Base-by-base conservation (phyloP, 2,888 invertebrate genomes). In the Eumacrocentrus americanus region DNA sequence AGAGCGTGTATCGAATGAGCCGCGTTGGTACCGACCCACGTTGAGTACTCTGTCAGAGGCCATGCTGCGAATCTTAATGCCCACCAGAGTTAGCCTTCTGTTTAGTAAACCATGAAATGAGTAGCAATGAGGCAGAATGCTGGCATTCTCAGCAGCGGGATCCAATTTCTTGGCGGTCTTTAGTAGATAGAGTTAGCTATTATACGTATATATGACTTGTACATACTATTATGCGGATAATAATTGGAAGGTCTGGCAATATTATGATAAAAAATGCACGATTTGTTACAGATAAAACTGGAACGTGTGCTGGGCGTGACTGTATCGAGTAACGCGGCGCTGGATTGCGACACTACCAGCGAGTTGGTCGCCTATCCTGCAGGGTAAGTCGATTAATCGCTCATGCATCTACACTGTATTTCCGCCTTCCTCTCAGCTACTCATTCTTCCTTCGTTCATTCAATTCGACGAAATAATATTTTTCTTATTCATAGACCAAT, bases 331-430 rank as follows among this genome's bases (percentile, higher is more conserved):
- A 96, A 95, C 85, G 93, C 96, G 68, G 93, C 94, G 18, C 85
- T 98, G 72, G 92, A 91, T 82, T 93, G 91, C 79, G 94, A 96
- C 79, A 89, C 91, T 29, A 89, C 90, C 78, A 90, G 91, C 64
- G 95, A 95, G 76, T 85, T 91, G 60, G 89, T 98, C 72, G 96
- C 96, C 14, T 98, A 98, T 87, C 95, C 97, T 59, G 97, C 97
- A 72, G 97, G 97, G 97, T 97, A 82, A 91, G 93, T 87, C 60
- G 44, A 58, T 63, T 57, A 54, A 44, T 59, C 3, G 35, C 20
- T 34, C 14, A 34, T 40, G 16, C 7, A 22, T 12, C 20, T 29
- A 37, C 6, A 23, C 12, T 9, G n/a, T 1, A 55, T 60, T 54
- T 60, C 42, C 54, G 34, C 18, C 47, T 54, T 50, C 40, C 40